Evolutionary conservation across 1,140 invertebrate species (phyloP).

Genomic region (Drosophila paulistorum): DNA sequence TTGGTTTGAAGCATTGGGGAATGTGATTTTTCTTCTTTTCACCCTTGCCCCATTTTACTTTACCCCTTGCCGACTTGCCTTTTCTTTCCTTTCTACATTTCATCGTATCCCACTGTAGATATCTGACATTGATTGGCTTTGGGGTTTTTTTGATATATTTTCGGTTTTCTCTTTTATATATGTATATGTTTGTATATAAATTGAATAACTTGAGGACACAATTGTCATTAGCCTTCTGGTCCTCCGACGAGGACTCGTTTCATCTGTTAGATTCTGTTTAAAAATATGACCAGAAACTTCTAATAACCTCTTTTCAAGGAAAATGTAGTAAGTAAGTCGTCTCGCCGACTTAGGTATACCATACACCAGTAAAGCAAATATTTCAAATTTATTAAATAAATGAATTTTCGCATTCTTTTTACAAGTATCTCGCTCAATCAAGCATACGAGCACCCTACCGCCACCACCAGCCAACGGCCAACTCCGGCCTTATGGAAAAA

Average conservation of each 20-base stretch:
- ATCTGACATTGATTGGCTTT: constrained; percentile 52
- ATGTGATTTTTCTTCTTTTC: constrained; percentile 1
- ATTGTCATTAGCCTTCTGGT: constrained; percentile 8
- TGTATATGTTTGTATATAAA: not conserved
- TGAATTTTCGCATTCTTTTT: too few species aligned
- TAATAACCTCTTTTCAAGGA: too few species aligned
- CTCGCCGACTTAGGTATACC: too few species aligned
- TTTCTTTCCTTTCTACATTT: constrained; percentile 7
- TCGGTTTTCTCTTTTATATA: not conserved
- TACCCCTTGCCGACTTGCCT: not conserved
- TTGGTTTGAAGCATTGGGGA: constrained; percentile 28
- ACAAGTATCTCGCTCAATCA: too few species aligned
- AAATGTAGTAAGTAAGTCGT: too few species aligned
- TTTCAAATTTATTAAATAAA: too few species aligned
- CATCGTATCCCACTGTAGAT: constrained; percentile 11
- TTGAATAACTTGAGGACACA: constrained; percentile 9
- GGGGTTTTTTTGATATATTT: constrained; percentile 13
- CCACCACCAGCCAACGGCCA: too few species aligned
- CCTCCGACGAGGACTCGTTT: not conserved
- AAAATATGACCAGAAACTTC: not conserved
- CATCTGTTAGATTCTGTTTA: not conserved
- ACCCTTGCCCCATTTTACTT: not conserved
- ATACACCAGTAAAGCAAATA: too few species aligned
- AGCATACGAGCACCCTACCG: too few species aligned
- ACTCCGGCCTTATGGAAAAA: too few species aligned